phyloP scores from a whole-genome alignment of 2,797 vertebrate species.

The Centroberyx gerrardi region DNA sequence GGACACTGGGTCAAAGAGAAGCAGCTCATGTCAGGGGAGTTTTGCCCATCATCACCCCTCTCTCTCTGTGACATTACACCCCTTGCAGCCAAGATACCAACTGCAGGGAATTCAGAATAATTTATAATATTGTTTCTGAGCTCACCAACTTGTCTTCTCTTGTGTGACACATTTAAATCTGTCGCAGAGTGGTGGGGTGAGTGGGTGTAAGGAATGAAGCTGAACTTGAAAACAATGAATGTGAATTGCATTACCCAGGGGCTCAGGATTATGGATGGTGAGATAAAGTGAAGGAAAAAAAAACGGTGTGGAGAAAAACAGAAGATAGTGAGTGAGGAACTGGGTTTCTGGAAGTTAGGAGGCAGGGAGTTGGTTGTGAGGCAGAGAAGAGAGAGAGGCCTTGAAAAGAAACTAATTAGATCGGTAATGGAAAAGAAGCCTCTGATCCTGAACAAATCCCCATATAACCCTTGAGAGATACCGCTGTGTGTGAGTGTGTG shows the following conservation, averaged over 20 bases:
- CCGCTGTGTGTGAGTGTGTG: no score
- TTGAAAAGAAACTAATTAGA: conserved; percentile 76
- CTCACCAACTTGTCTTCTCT: conserved; percentile 8
- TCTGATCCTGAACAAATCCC: conserved; percentile 79
- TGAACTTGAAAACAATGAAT: conserved; percentile 41
- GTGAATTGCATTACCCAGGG: conserved; percentile 21
- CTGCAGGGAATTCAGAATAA: conserved; percentile 16
- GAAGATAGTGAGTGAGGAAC: conserved; percentile 44
- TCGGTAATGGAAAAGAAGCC: conserved; percentile 69
- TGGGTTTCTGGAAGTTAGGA: conserved; percentile 44
- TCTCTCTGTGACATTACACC: conserved; percentile 34
- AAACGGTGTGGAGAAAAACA: background rate
- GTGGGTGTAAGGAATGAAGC: conserved; percentile 30
- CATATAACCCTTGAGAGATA: conserved; percentile 66
- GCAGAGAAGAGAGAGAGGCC: conserved; percentile 40
- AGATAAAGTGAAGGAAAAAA: background rate
- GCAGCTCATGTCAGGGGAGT: conserved; percentile 14
- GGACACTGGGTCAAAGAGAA: conserved; percentile 62
- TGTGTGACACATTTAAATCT: conserved; percentile 18
- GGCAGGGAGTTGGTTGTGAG: conserved; percentile 46
- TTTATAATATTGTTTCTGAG: conserved; percentile 16
- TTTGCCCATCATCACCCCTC: conserved; percentile 30
- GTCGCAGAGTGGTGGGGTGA: conserved; percentile 12
- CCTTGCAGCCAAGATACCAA: conserved; percentile 44
- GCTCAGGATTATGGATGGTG: conserved; percentile 2